Evolutionary conservation across 2,113 vertebrate species (phyloP).

Genomic region (Typhlomys cinereus): DNA sequence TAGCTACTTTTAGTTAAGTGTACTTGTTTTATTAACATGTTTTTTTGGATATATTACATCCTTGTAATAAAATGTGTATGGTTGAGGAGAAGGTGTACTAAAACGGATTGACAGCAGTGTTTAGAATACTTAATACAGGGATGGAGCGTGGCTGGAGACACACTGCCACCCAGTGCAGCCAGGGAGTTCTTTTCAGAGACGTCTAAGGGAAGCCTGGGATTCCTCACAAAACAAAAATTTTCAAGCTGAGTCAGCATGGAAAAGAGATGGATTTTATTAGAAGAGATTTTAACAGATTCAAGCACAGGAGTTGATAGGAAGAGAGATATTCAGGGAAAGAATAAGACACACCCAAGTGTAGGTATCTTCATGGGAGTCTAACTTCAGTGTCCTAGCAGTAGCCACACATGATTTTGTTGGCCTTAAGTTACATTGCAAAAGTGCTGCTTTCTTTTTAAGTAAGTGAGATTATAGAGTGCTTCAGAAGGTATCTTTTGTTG

Average conservation of each 20-base stretch:
- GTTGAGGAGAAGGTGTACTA: neutral
- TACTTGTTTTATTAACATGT: neutral
- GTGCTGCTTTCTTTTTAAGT: neutral
- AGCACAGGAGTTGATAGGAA: neutral
- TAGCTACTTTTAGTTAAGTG: conserved; percentile 5
- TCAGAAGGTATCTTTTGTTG: neutral
- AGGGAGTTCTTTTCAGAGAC: too few species aligned
- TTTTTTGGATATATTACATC: neutral
- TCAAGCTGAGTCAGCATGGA: too few species aligned
- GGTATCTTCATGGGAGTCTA: neutral
- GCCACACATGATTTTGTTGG: neutral
- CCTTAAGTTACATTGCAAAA: neutral
- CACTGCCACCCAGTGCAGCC: too few species aligned
- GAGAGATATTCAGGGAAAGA: too few species aligned
- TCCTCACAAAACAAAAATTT: too few species aligned
- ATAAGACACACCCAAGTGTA: neutral
- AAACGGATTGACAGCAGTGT: conserved; percentile 20
- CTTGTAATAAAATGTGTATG: conserved; percentile 14
- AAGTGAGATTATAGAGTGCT: neutral
- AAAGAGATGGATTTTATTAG: neutral
- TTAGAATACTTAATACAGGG: neutral
- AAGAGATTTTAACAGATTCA: neutral
- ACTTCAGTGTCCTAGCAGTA: neutral
- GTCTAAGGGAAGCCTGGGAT: too few species aligned
- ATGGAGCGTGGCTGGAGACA: too few species aligned